Evolutionary conservation across 2,797 vertebrate genomes (phyloP), one percentile per base, ranked within the genome.

Genomic region (Nyctibius grandis): DNA sequence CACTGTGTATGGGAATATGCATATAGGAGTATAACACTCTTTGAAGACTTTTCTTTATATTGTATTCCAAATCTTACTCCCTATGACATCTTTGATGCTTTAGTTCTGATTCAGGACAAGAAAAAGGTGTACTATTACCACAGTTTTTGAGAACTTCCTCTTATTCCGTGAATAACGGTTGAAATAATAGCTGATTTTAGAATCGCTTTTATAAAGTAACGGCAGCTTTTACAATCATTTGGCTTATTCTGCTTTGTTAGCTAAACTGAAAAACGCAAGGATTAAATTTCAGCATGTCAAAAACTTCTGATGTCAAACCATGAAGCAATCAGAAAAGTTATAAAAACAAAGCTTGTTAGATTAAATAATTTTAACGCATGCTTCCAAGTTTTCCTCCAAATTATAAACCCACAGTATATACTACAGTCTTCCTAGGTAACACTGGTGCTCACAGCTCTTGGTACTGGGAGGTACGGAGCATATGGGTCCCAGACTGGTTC

Each of bases 181-280:
- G 59, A 78, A 94, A 78, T 9, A 94, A 78, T 9, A 69, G 38
- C n/a, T 75, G 13, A 45, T 18, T 85, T 91, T 45, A 69, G 50
- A 79, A 76, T 42, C 50, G 34, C 12, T 86, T 91, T 88, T 88
- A 54, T 69, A 69, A 95, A 89, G 63, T 54, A 86, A 75, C 25
- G 33, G 13, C 23, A 88, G 21, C 7, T 90, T 91, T 93, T 78
- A 73, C 50, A 81, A 33, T 45, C 1, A 38, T 86, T 74, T 88
- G 26, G 9, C 9, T 91, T 91, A 63, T 59, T 91, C 61, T 81
- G 38, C 53, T 86, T 84, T 75, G 21, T 72, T 63, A 84, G 69
- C 22, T 88, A 86, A 95, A 90, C n/a, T 40, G 57, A 75, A 89
- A 84, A 78, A 31, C 29, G 23, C 15, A 44, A 57, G 31, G 42